Evolutionary conservation across 1,140 invertebrate species (phyloP), one percentile per base, ranked within the genome.

Genomic region (Dinothrombium tinctorium): DNA sequence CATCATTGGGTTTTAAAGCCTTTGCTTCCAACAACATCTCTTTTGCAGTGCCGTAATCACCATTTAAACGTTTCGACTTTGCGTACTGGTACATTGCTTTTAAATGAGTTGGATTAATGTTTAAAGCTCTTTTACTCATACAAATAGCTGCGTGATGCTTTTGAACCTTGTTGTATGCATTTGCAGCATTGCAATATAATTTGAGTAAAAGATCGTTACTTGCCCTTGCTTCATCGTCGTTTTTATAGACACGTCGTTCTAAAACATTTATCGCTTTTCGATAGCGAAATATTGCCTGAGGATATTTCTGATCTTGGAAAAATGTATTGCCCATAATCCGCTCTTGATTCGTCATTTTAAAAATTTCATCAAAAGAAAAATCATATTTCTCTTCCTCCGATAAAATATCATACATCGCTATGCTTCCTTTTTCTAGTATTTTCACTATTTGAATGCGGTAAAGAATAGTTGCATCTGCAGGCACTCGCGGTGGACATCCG

Each of bases 261-360:
- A 51, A 17, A 29, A 44, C 40, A 15, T 31, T 28, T n/a, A 49
- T 41, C 7, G 79, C 67, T 53, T 74, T 77, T 44, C 72, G 72
- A 55, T 92, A 94, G 64, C 82, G 75, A 56, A 77, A 81, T 56
- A 84, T 80, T 5, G 69, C 59, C 41, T 56, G 57, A 0, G 59
- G 71, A 33, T 73, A 61, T 48, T 69, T 67, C 47, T 59, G 65
- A 25, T 82, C 84, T 51, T 69, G 64, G 41, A 89, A 53, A 51
- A 79, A 72, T 45, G 86, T 79, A 83, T 58, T 36, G 9, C 42
- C 47, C 0, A 8, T 17, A 5, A 33, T 31, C 7, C 41, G 74
- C 47, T 87, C 77, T 28, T 40, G n/a, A 14, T 45, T 21, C 11
- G 21, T 24, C 15, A 33, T 29, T 14, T 43, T 12, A 8, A 40